phyloP scores from a whole-genome alignment of 2,113 vertebrate species.

The Tilapia sparmanii region DNA sequence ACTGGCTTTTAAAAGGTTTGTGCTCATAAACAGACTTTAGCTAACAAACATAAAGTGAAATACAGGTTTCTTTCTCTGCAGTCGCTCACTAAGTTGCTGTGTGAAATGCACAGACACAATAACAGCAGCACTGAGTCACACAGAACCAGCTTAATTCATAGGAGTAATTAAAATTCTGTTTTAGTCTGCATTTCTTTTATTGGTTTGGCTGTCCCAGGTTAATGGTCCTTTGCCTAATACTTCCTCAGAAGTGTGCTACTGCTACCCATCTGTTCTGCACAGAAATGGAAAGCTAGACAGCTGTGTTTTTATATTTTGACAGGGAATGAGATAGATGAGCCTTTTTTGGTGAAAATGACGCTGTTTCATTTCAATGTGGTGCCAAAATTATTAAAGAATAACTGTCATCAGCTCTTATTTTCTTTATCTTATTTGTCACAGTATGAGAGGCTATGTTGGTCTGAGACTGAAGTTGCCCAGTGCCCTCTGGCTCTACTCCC shows the following conservation, averaged over 20 bases:
- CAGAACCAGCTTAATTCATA: background rate
- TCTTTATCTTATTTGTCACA: conserved; percentile 3
- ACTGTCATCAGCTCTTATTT: background rate
- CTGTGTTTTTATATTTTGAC: background rate
- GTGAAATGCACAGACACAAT: background rate
- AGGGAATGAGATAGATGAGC: background rate
- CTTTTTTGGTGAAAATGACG: background rate
- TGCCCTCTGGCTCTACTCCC: background rate
- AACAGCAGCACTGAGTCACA: background rate
- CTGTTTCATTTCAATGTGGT: background rate
- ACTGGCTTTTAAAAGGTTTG: background rate
- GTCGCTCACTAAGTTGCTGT: background rate
- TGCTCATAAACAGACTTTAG: background rate
- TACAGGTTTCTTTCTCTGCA: background rate
- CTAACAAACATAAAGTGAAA: background rate
- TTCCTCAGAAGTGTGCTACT: background rate
- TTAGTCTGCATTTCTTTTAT: background rate
- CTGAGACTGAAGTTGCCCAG: background rate
- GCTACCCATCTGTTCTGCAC: background rate
- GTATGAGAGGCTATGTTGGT: background rate
- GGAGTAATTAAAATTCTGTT: background rate
- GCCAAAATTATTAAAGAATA: conserved; percentile 24
- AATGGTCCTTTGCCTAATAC: background rate
- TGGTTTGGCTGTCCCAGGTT: background rate
- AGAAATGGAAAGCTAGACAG: background rate